Evolutionary conservation across 2,888 invertebrate species (phyloP), one percentile per base, ranked within the genome.

Genomic region (Drosophila pullipes): DNA sequence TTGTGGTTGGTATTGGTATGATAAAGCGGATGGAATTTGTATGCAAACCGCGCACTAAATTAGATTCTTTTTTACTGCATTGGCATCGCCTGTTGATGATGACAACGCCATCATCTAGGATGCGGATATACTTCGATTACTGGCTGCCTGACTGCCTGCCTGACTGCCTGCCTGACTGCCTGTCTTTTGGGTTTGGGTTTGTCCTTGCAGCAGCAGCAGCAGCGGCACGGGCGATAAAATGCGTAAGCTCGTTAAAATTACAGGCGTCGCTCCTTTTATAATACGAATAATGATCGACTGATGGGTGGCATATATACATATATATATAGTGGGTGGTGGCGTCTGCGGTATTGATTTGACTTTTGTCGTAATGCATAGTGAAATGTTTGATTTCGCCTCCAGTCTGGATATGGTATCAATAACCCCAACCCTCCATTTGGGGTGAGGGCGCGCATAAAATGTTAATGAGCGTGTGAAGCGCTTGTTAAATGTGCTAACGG

Each of bases 1-100:
- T 52, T 68, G 69, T 41, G 35, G 54, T 25, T 59, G 50, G 31
- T 50, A 58, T 25, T 59, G 50, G 31, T 53, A 47, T 37, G 59
- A 33, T 28, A 58, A 57, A 30, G 65, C 52, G 39, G 33, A 63
- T 50, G 65, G 64, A 76, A 91, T 92, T 92, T 92, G 92, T 92
- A 92, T 92, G 92, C 92, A 92, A 89, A 87, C 87, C 92, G 89
- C 92, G 92, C 86, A 92, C 85, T 86, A 92, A 92, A 92, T 92
- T 92, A 92, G 91, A 91, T 91, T 91, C 85, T 92, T 91, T 90
- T 86, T 86, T 90, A 86, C 91, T 84, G 86, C 90, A 82, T 77
- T 77, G 76, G 82, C 91, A 81, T 79, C 83, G 75, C 74, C 74
- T 78, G 81, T 74, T 75, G 82, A 68, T 82, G 88, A 82, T 75